Evolutionary conservation across 2,888 invertebrate genomes (phyloP), one percentile per base, ranked within the genome.

Genomic region (Phyllotreta cruciferae): DNA sequence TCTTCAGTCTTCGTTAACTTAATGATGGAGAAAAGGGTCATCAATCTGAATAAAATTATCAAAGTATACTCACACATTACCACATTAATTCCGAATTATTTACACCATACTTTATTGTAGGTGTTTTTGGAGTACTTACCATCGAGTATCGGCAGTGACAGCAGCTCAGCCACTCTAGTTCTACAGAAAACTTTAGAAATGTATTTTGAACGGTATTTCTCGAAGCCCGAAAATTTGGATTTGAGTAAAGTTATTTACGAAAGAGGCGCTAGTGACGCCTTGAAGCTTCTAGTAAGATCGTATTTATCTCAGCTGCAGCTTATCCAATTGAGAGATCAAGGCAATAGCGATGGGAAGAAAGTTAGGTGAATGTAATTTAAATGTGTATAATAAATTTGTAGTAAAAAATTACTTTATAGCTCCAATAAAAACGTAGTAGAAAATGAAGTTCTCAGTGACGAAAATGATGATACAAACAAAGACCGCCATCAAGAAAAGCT

Each of bases 41-140:
- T 84, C 6, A 81, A 79, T 11, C 73, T 85, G 56, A 80, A 82
- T 63, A 83, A 82, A 73, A 71, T 84, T 36, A 70, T 82, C 36
- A 79, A 79, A 72, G 80, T 81, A 63, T 56, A 52, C 24, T 24
- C 24, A 3, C 24, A 24, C 24, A 24, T 24, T 24, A 24, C n/a
- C n/a, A n/a, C 24, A 24, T 24, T 24, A 24, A 24, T 24, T 4
- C n/a, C n/a, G n/a, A 41, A 44, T 24, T 36, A 36, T 14, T 9
- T 55, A 24, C 45, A 8, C 24, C 14, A 35, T 0, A 39, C n/a
- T n/a, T n/a, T n/a, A n/a, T n/a, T n/a, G n/a, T 82, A 88, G 81
- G 82, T 88, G 8, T 89, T 88, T 72, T 76, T 89, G 61, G 88
- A 88, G 64, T 89, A 87, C 75, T 80, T 89, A 62, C 88, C 89